These are phyloP conservation scores for Apamea anceps DNA, from an alignment of 2,888 invertebrate genomes.

Conservation along the genomic window DNA sequence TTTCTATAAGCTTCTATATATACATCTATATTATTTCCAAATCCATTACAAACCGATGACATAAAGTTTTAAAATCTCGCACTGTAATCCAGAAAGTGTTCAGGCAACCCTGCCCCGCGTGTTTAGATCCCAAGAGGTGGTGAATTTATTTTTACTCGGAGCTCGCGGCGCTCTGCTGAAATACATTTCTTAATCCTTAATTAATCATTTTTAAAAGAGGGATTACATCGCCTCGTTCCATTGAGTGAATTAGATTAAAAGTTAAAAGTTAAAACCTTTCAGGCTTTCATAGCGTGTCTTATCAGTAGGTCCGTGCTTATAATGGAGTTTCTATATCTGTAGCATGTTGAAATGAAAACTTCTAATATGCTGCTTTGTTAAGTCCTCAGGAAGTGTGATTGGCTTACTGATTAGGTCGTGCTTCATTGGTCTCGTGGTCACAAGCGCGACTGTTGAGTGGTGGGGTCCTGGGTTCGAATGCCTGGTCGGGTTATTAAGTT, in stretches of 20 bases:
- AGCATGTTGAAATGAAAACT: constrained; percentile 12
- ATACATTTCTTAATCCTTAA: constrained; percentile 59
- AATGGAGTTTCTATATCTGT: not conserved
- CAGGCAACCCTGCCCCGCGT: constrained; percentile 52
- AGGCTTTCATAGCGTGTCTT: constrained; percentile 24
- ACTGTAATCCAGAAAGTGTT: not conserved
- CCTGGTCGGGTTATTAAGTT: not conserved
- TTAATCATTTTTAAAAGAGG: constrained; percentile 55
- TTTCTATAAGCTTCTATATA: not conserved
- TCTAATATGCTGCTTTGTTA: not conserved
- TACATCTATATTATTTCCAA: not conserved
- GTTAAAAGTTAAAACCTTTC: constrained; percentile 55
- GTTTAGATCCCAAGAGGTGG: constrained; percentile 55
- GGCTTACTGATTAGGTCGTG: not conserved
- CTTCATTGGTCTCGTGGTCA: not conserved
- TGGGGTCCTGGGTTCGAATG: not conserved
- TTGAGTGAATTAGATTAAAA: constrained; percentile 50
- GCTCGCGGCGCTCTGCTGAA: constrained; percentile 27
- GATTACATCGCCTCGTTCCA: constrained; percentile 22
- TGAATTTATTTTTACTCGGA: constrained; percentile 55
- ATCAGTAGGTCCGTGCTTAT: constrained; percentile 16
- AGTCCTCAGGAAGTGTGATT: not conserved
- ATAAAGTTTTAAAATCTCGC: not conserved
- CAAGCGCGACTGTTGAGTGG: not conserved
- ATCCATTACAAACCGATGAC: not conserved